phyloP scores from a whole-genome alignment of 2,113 vertebrate genomes.

The Bathybates hornii region DNA sequence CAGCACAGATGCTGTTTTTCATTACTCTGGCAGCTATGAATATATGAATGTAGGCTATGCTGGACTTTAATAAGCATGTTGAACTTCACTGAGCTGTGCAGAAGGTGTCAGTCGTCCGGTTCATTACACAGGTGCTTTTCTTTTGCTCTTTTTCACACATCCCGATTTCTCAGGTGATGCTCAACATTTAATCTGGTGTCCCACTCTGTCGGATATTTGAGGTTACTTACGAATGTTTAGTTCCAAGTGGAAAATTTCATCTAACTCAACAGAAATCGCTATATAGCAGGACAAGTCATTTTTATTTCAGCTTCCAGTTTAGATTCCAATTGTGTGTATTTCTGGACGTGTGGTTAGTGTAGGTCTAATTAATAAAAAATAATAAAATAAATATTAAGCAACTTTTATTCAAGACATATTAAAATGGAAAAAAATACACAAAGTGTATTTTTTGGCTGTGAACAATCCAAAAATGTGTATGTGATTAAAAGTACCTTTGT shows the following conservation, averaged over 20 bases:
- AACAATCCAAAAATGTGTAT: background rate
- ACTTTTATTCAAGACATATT: background rate
- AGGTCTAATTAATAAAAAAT: background rate
- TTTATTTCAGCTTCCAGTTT: background rate
- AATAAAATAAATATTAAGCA: background rate
- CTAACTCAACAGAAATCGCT: background rate
- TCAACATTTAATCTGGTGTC: background rate
- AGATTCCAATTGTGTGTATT: background rate
- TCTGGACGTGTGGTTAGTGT: background rate
- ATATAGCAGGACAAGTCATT: background rate
- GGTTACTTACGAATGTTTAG: background rate
- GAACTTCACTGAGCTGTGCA: background rate
- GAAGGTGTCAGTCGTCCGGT: background rate
- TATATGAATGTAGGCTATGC: background rate
- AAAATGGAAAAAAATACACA: background rate
- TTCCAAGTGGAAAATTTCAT: background rate
- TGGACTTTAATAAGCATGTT: background rate
- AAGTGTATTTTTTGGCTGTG: background rate
- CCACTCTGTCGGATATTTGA: background rate
- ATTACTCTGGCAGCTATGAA: background rate
- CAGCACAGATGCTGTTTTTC: background rate
- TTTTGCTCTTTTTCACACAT: background rate
- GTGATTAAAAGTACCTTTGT: background rate
- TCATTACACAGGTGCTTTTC: background rate
- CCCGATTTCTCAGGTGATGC: background rate